Evolutionary conservation across 2,888 invertebrate species (phyloP).

Genomic region (Synergus umbraculus): DNA sequence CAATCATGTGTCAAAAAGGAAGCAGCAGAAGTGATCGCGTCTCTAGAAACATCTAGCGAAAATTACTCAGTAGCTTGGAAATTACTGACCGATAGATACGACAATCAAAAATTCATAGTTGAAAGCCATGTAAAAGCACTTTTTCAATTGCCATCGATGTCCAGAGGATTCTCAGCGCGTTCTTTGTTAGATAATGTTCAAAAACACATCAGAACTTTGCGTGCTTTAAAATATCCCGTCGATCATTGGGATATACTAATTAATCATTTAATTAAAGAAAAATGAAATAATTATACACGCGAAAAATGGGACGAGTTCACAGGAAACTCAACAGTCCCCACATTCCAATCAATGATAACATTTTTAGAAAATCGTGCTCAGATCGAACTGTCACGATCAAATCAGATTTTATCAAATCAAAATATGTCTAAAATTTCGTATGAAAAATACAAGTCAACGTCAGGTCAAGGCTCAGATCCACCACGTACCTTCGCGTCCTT

Average conservation of each 20-base stretch:
- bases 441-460: not conserved
- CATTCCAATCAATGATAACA: not conserved
- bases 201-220: not conserved
- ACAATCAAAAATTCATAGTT: conserved; percentile 30
- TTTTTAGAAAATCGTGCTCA: not conserved
- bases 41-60: conserved; percentile 42
- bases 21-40: conserved; percentile 45
- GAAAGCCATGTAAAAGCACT: conserved; percentile 42
- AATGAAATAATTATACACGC: not conserved
- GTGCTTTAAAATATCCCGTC: not conserved
- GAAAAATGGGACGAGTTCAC: not conserved
- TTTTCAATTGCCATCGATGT: conserved; percentile 22
- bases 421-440: not conserved
- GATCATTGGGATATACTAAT: not conserved
- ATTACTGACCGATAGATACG: conserved; percentile 46
- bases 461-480: too few species aligned
- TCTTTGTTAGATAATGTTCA: not conserved
- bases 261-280: not conserved
- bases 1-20: conserved; percentile 20
- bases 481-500: not conserved
- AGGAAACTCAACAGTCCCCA: not conserved
- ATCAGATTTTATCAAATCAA: not conserved
- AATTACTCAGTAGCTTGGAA: conserved; percentile 50
- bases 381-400: not conserved
- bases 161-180: conserved; percentile 31